Conservation (phyloP, 2,797 vertebrate genomes). For the Neosilurus mollespiculum region DNA sequence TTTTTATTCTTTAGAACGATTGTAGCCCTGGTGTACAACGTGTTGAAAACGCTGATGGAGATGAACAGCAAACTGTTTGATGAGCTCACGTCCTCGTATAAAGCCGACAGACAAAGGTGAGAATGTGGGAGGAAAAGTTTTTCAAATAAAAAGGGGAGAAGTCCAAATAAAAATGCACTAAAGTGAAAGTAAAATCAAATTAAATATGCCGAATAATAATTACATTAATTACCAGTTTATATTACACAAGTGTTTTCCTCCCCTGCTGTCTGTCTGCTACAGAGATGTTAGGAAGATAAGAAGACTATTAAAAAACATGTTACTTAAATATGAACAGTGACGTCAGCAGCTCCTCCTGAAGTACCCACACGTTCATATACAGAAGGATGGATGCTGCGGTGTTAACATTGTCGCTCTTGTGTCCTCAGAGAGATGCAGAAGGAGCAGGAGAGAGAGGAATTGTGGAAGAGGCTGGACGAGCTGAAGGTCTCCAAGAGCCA, state of each 20-base stretch:
- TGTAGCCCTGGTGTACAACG: constrained; percentile 93
- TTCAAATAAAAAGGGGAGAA: neutral
- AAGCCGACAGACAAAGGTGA: constrained; percentile 91
- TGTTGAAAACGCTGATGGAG: constrained; percentile 97
- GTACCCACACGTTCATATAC: neutral
- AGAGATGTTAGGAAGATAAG: neutral
- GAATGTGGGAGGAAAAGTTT: neutral
- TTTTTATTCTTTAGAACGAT: constrained; percentile 80
- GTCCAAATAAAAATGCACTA: neutral
- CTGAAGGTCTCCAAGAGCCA: constrained; percentile 76
- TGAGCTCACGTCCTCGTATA: constrained; percentile 92
- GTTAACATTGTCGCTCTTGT: neutral
- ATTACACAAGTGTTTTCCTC: neutral
- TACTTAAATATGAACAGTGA: neutral
- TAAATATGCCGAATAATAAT: neutral
- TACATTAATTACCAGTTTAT: neutral
- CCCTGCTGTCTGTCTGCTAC: neutral
- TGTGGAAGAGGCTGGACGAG: constrained; percentile 94
- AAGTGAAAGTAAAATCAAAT: neutral
- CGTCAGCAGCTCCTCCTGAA: neutral
- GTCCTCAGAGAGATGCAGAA: constrained; percentile 90
- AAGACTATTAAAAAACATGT: neutral
- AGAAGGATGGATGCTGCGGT: too few species aligned
- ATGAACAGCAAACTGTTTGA: constrained; percentile 97
- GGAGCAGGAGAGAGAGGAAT: constrained; percentile 93